These are phyloP conservation scores for Drosophila tsacasi DNA, from an alignment of 1,140 invertebrate genomes.

Conservation along the genomic window DNA sequence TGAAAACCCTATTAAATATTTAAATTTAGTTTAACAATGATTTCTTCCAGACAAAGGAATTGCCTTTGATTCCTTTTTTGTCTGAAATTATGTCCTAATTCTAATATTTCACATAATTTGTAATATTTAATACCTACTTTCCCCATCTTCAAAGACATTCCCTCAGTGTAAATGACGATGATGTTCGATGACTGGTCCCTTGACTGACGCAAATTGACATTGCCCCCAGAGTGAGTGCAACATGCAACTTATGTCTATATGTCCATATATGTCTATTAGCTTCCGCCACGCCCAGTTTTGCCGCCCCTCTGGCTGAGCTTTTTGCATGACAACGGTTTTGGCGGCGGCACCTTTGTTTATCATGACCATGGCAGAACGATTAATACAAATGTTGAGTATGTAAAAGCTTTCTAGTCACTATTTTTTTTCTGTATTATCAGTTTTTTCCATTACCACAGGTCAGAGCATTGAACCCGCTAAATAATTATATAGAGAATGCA, in stretches of 20 bases:
- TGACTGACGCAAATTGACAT: slow-evolving; percentile 73
- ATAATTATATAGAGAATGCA: not conserved
- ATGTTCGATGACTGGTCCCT: slow-evolving; percentile 48
- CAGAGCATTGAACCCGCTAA: slow-evolving; percentile 13
- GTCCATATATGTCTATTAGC: slow-evolving; percentile 27
- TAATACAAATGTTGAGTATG: slow-evolving; percentile 42
- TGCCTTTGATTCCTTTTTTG: no score
- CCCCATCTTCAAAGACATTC: no score
- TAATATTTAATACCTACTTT: not conserved
- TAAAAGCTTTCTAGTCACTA: slow-evolving; percentile 22
- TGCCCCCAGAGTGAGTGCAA: slow-evolving; percentile 48
- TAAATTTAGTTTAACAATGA: no score
- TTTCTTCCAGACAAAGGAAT: no score
- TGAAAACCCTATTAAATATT: no score
- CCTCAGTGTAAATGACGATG: slow-evolving; percentile 36
- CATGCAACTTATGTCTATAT: slow-evolving; percentile 37
- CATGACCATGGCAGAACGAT: slow-evolving; percentile 54
- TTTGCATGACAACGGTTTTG: slow-evolving; percentile 56
- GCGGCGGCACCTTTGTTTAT: slow-evolving; percentile 72
- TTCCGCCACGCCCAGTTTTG: slow-evolving; percentile 30
- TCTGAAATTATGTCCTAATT: no score
- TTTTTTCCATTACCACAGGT: slow-evolving; percentile 25
- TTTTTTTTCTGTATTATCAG: slow-evolving; percentile 16
- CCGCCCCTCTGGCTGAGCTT: not conserved
- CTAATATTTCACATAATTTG: not conserved